Base-by-base conservation (phyloP, 2,797 vertebrate genomes). In the Eidolon dupreanum region DNA sequence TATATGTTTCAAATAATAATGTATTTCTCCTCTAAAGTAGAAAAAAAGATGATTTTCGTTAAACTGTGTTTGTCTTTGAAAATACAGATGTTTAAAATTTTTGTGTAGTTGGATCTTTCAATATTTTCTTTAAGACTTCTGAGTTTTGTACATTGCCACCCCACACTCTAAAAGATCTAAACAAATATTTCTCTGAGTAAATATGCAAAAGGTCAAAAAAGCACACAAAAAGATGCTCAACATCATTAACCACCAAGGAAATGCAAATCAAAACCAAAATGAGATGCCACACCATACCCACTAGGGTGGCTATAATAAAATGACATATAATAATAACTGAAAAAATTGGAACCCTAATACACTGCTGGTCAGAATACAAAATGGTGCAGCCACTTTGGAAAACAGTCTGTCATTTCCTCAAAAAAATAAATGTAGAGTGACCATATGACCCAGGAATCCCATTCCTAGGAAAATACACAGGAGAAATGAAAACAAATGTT, bases 381-480 rank as follows among this genome's bases (percentile, higher is more conserved):
- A 84, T 28, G 73, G 20, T 65, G 19, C 15, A 73, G 20, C 61
- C 19, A 88, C 11, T 85, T 90, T 66, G 77, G 49, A 68, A 90
- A 95, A 85, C 11, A 73, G 28, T 38, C 41, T 22, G 43, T 15
- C 2, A 59, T 8, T 12, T 84, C 49, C 78, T 96, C 68, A 86
- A 83, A 95, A 88, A 26, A 74, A 46, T 78, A 78, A 95, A 71
- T 49, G 70, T 55, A 55, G 65, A 86, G 3, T 77, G 88, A 88
- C 20, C 46, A 36, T 36, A 49, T 28, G 13, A 83, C 24, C 11
- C 71, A 84, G 38, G 6, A 94, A 87, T 68, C 84, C 15, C n/a
- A 51, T 13, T 81, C 28, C 24, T 91, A 70, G 10, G n/a, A 86
- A 87, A 95, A 84, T 65, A 43, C 8, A 6, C n/a, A 73, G 53